phyloP scores from a whole-genome alignment of 1,140 invertebrate species.

The Zeugodacus cucurbitae region DNA sequence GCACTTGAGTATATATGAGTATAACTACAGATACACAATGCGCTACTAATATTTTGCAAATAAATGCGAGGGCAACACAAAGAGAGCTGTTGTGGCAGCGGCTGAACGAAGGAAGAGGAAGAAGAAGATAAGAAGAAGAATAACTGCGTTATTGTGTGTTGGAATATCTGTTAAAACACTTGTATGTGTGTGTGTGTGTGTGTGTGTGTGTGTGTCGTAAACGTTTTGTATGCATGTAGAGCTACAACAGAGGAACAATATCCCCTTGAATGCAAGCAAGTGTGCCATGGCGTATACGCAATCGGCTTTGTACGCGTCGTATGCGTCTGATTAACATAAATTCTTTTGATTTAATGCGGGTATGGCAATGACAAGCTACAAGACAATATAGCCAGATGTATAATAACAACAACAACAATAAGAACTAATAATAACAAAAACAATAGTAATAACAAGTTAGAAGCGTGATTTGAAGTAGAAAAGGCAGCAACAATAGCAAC shows the following conservation, averaged over 20 bases:
- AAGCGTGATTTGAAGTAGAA: not conserved
- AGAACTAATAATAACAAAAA: not conserved
- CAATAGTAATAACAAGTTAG: not conserved
- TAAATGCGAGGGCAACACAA: not conserved
- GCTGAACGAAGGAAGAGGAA: not conserved
- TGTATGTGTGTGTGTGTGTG: not conserved
- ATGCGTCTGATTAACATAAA: conserved; percentile 28
- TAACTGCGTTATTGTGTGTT: not conserved
- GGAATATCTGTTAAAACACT: not conserved
- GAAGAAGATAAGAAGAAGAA: not conserved
- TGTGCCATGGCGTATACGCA: not conserved
- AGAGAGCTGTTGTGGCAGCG: not conserved
- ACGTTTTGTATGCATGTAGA: no score
- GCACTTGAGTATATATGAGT: not conserved
- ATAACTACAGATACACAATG: not conserved
- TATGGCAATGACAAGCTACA: conserved; percentile 10
- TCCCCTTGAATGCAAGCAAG: not conserved
- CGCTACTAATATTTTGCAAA: conserved; percentile 4
- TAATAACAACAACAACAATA: not conserved
- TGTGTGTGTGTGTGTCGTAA: not conserved
- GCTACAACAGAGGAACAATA: no score
- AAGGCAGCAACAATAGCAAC: not conserved
- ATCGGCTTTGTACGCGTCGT: not conserved
- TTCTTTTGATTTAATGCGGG: conserved; percentile 23
- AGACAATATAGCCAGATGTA: not conserved